phyloP scores from a whole-genome alignment of 2,797 vertebrate genomes.

The Enteromius viviparus region DNA sequence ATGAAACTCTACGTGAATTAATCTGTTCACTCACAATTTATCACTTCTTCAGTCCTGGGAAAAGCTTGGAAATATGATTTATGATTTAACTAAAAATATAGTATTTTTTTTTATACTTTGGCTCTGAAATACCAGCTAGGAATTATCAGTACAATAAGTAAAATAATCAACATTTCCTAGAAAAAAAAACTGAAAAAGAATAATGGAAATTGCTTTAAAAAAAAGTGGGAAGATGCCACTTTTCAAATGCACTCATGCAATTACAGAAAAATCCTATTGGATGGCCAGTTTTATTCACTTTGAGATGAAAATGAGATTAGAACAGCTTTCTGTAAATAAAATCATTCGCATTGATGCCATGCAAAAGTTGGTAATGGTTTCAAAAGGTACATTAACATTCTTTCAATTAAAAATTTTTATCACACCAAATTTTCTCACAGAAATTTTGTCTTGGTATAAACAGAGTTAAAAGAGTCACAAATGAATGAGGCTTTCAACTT shows the following conservation, averaged over 20 bases:
- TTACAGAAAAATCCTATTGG: background rate
- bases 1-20: background rate
- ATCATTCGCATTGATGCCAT: background rate
- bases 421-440: background rate
- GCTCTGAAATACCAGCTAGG: background rate
- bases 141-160: background rate
- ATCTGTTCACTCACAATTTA: slow-evolving; percentile 24
- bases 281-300: slow-evolving; percentile 3
- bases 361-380: background rate
- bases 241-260: slow-evolving; percentile 14
- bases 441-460: slow-evolving; percentile 6
- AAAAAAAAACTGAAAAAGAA: background rate
- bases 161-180: background rate
- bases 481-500: background rate
- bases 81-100: background rate
- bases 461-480: background rate
- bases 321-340: background rate
- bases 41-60: slow-evolving; percentile 30
- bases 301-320: background rate
- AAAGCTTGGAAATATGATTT: slow-evolving; percentile 6
- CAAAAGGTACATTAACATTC: background rate
- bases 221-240: slow-evolving; percentile 26
- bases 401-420: background rate
- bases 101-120: background rate
- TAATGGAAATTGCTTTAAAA: background rate